Base-by-base conservation (phyloP, 2,888 invertebrate species). In the Zygaena filipendulae region DNA sequence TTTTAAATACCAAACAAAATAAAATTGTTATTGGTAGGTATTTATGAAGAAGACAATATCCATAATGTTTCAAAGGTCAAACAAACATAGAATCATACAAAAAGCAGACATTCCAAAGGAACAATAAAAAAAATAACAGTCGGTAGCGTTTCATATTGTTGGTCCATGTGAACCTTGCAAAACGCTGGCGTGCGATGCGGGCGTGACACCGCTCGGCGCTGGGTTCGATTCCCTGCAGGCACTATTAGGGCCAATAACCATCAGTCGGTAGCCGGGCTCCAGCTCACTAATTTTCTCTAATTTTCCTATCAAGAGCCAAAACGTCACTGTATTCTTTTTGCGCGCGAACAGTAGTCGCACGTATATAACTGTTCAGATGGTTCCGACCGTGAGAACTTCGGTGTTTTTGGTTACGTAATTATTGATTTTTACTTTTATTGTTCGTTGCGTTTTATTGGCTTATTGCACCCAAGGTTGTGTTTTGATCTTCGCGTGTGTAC, bases 221-320 rank as follows among this genome's bases (percentile, higher is more conserved):
- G 49, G 57, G 63, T 61, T 58, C 59, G 62, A 56, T 45, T 56
- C 71, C 77, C 72, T 59, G 58, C 52, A 66, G 77, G 75, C 77
- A 63, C 71, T 45, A 77, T 79, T 77, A 77, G 50, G 53, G 42
- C 59, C 71, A 69, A 70, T 75, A 79, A 75, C 74, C 64, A 69
- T 71, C 74, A 64, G 67, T 47, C 77, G 63, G 77, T 77, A 79
- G 77, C 72, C 50, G 47, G 51, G 43, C 40, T 54, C 43, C 49
- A 49, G 54, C 59, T 62, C 60, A 59, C 69, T 77, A 77, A 79
- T 79, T 77, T 75, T 67, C 69, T 63, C 75, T 77, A 75, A 79
- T 79, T 79, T 77, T 75, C 77, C 63, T 75, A 77, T 77, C 77
- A 77, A 71, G 77, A 64, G n/a, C 48, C 70, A 59, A 64, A 59